Evolutionary conservation across 2,888 invertebrate genomes (phyloP).

Genomic region (Halictus quadricinctus): DNA sequence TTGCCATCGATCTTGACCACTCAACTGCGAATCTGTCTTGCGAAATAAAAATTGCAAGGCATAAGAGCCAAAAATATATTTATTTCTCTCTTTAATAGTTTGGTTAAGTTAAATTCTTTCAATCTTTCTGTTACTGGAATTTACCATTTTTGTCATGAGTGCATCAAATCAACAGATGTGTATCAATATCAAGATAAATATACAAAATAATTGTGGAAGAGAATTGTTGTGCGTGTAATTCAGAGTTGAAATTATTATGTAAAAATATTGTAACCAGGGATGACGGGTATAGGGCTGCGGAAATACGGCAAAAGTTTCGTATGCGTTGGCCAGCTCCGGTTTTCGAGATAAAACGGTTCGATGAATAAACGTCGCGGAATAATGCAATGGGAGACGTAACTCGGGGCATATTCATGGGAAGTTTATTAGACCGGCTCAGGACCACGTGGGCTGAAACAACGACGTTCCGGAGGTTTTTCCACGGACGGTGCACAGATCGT

Average conservation of each 20-base stretch:
- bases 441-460: conserved; percentile 47
- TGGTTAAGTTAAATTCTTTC: too few species aligned
- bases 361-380: background rate
- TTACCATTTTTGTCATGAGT: too few species aligned
- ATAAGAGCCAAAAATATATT: background rate
- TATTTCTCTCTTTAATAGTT: too few species aligned
- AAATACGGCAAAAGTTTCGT: background rate
- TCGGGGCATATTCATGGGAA: conserved; percentile 18
- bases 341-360: background rate
- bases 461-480: conserved; percentile 24
- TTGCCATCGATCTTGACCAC: background rate
- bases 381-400: background rate
- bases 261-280: background rate
- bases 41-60: too few species aligned
- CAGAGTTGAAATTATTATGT: background rate
- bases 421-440: conserved; percentile 38
- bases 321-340: background rate
- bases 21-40: background rate
- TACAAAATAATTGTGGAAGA: too few species aligned
- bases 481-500: background rate
- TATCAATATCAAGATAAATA: too few species aligned
- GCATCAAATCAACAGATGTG: too few species aligned
- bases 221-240: too few species aligned
- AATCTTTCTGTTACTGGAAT: too few species aligned
- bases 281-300: background rate